Evolutionary conservation across 2,888 invertebrate species (phyloP).

Genomic region (Lobophora halterata): DNA sequence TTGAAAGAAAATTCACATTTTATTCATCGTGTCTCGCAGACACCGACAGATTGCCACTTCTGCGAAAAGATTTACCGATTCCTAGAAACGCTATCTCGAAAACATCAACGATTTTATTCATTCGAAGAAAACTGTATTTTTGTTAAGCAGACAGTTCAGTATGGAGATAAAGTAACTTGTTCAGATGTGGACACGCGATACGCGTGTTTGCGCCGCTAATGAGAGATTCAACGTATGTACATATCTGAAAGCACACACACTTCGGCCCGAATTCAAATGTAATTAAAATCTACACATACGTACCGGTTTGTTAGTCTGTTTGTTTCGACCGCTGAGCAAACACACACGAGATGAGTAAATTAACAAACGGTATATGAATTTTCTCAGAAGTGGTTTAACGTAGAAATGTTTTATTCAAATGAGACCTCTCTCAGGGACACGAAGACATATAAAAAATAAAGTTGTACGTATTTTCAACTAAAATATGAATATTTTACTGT

Average conservation of each 20-base stretch:
- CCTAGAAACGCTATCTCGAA: too few relatives aligned
- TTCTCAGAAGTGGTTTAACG: constrained; percentile 9
- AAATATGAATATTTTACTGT: constrained; percentile 18
- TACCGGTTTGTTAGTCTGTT: constrained; percentile 9
- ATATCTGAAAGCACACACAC: constrained; percentile 3
- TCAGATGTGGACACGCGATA: not conserved
- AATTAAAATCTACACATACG: constrained; percentile 13
- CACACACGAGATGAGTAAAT: constrained; percentile 4
- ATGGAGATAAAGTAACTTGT: not conserved
- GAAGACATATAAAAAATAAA: constrained; percentile 7
- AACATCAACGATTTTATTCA: too few relatives aligned
- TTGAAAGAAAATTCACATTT: constrained; percentile 18
- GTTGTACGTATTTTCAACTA: constrained; percentile 6
- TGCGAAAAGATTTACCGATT: too few relatives aligned
- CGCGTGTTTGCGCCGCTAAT: constrained; percentile 8
- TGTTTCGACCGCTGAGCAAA: constrained; percentile 10
- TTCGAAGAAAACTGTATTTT: too few relatives aligned
- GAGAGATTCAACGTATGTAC: constrained; percentile 14
- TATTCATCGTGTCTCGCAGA: too few relatives aligned
- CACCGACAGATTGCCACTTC: too few relatives aligned
- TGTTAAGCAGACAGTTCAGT: not conserved
- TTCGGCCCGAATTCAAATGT: constrained; percentile 17
- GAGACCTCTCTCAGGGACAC: constrained; percentile 6
- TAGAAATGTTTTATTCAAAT: constrained; percentile 16
- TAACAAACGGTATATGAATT: constrained; percentile 6